Evolutionary conservation across 1,140 invertebrate genomes (phyloP), one percentile per base, ranked within the genome.

Genomic region (Drosophila malerkotliana): DNA sequence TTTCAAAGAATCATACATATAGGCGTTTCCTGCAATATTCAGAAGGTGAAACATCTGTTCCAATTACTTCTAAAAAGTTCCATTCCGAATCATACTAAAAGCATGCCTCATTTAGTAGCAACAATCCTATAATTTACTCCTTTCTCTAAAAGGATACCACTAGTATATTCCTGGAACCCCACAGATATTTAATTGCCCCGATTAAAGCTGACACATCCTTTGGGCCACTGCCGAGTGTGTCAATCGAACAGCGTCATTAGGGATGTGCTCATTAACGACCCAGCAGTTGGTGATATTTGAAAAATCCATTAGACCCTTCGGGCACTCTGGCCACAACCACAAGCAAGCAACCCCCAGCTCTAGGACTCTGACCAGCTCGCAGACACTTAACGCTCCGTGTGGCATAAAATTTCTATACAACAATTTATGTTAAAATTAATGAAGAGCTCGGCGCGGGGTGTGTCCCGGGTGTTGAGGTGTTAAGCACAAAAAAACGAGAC

Each of bases 391-490:
- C 82, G 82, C 77, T 85, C 45, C 77, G 82, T 52, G 78, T 81
- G 78, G 74, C 82, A 82, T 56, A 75, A 30, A 75, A 85, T 85
- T 78, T 75, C 58, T 61, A 87, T 75, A 78, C 44, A 78, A 78
- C 44, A 85, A 87, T 85, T 49, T 84, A 85, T 74, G 68, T 80
- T 69, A 52, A 80, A 85, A 87, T 85, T 76, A 85, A 85, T 81
- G 82, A 87, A 76, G 74, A 78, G 71, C 78, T 78, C 52, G 52
- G 21, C 7, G 66, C 18, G 26, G 72, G 61, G 67, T 53, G 62
- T 53, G 57, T 52, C 58, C 10, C 47, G 71, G 60, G 82, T 78
- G 82, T 85, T 75, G 75, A 85, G 77, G 82, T 85, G 77, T 81
- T 75, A 85, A 80, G 72, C 80, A 63, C 60, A 58, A 64, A 53